A percentile compares a stretch with the other conserved stretches of the same genome.
phyloP scores from a whole-genome alignment of 2,797 vertebrate genomes.

The Anas acuta region DNA sequence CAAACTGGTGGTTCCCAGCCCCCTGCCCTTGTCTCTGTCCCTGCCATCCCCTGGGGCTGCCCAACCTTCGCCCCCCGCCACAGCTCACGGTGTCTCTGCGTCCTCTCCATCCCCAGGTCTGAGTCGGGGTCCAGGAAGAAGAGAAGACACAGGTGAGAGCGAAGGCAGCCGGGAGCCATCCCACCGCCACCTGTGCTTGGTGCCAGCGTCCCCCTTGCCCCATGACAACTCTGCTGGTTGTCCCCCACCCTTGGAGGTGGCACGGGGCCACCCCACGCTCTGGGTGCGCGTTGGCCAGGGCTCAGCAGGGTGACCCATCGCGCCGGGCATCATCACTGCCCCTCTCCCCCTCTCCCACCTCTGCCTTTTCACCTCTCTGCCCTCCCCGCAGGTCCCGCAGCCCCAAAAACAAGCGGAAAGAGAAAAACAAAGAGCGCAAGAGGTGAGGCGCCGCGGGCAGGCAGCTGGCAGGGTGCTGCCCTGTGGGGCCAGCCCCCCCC shows the following conservation, averaged over 20 bases:
- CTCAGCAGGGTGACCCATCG: not conserved
- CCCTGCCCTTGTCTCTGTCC: not conserved
- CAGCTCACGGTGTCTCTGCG: not conserved
- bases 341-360: fast-evolving
- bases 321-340: not conserved
- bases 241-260: not conserved
- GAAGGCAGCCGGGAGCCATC: not conserved
- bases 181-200: not conserved
- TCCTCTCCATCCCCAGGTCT: slow-evolving; percentile 82
- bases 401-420: slow-evolving; percentile 95
- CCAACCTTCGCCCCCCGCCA: fast-evolving
- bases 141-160: slow-evolving; percentile 91
- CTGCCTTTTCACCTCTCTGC: slow-evolving; percentile 1
- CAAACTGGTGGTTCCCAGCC: fast-evolving
- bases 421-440: slow-evolving; percentile 95
- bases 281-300: not conserved
- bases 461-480: not conserved
- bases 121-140: slow-evolving; percentile 92
- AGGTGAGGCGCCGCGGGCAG: slow-evolving; percentile 76
- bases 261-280: not conserved
- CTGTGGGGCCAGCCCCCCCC: not conserved
- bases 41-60: not conserved
- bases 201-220: not conserved
- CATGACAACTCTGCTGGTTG: fast-evolving
- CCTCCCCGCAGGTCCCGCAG: slow-evolving; percentile 87